Evolutionary conservation across 2,797 vertebrate genomes (phyloP), one percentile per base, ranked within the genome.

Genomic region (Aplochiton taeniatus): DNA sequence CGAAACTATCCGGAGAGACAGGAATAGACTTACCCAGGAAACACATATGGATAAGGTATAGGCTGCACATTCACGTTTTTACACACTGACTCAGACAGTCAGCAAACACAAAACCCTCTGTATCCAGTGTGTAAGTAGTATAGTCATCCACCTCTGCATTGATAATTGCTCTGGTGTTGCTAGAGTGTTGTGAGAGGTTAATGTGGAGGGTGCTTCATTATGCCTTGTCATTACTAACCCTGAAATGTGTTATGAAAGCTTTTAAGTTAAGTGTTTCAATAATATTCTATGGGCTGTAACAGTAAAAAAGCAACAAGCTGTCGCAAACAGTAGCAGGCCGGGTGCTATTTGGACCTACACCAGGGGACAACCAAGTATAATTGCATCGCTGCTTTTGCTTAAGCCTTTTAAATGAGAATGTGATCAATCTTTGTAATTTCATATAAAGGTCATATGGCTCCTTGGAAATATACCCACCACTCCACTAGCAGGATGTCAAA

Each of bases 231-330:
- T 63, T 54, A 58, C 13, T 10, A 14, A 45, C 57, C 17, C 45
- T 58, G 50, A 83, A 76, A 82, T 16, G 76, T 83, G 78, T 78
- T 59, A 68, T 72, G 80, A 81, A 84, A 84, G 70, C 74, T 78
- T 79, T 81, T 69, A 77, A 56, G n/a, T 66, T 65, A 74, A 51
- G 66, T 72, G 20, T 58, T 68, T 53, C 49, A 18, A 71, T 68
- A 64, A 51, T 11, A 52, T 14, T 31, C 31, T 31, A 31, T 6
- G 31, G 6, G 31, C 31, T 31, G 31, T 6, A 31, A 31, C 2
- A 6, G 6, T 31, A 2, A 31, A 31, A 3, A 2, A 31, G 31
- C 31, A 31, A 31, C 31, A 31, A 3, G 31, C 31, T 31, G 31
- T 31, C 3, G 31, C 31, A 31, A 31, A 31, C 31, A 3, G 31